phyloP scores from a whole-genome alignment of 1,140 invertebrate species.

The Notospermus geniculatus region DNA sequence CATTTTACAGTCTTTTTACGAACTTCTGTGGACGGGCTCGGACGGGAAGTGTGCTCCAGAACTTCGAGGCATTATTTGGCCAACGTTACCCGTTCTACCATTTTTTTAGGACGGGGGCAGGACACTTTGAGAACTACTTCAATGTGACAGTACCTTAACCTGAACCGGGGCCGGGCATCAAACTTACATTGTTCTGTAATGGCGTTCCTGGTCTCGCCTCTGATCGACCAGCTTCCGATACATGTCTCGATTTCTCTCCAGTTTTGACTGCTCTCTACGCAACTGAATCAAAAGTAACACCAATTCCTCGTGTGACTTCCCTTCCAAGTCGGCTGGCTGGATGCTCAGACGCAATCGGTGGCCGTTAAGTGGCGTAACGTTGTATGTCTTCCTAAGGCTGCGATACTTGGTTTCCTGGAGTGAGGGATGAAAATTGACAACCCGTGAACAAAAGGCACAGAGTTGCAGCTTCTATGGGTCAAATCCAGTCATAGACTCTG shows the following conservation, averaged over 20 bases:
- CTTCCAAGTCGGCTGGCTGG: constrained; percentile 86
- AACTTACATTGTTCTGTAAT: constrained; percentile 51
- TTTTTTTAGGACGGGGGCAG: too few species aligned
- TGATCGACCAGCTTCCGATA: constrained; percentile 55
- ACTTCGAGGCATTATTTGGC: too few species aligned
- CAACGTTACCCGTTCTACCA: too few species aligned
- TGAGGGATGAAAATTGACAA: constrained; percentile 8
- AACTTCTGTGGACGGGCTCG: too few species aligned
- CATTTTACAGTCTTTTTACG: too few species aligned
- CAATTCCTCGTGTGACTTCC: constrained; percentile 89
- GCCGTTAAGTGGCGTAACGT: constrained; percentile 39
- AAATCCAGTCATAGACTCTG: too few species aligned
- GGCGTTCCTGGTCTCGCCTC: constrained; percentile 56
- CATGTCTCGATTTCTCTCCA: constrained; percentile 79
- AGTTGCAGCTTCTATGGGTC: too few species aligned
- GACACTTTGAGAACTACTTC: too few species aligned
- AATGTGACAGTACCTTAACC: too few species aligned
- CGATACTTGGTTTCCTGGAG: constrained; percentile 34
- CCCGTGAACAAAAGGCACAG: too few species aligned
- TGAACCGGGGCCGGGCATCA: too few species aligned
- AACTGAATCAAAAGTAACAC: constrained; percentile 88
- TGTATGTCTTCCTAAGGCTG: constrained; percentile 28
- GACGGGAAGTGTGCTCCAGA: too few species aligned
- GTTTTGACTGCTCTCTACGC: constrained; percentile 77
- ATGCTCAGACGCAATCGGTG: constrained; percentile 58